Conservation (phyloP, 2,113 vertebrate species). For the Tachysurus vachellii region DNA sequence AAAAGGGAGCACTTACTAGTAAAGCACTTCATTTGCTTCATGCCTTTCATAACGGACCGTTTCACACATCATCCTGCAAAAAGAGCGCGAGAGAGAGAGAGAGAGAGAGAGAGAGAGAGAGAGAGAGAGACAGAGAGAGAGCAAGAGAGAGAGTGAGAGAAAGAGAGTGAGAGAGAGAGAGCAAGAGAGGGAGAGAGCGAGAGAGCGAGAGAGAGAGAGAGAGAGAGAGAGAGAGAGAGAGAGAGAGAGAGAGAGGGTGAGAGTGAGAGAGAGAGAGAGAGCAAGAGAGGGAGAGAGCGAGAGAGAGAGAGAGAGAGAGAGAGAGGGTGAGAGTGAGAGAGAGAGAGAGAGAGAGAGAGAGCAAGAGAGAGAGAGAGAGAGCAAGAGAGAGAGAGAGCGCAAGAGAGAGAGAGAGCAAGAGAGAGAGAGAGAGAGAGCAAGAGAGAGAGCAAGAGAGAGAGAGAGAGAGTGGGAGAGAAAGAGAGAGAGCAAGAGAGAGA, state of each 20-base stretch:
- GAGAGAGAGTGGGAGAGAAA: conserved; percentile 8
- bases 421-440: conserved; percentile 12
- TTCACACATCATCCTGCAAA: conserved; percentile 94
- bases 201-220: conserved; percentile 15
- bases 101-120: conserved; percentile 37
- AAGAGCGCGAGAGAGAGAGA: conserved; percentile 48
- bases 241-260: conserved; percentile 10
- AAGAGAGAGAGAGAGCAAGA: conserved; percentile 3
- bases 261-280: conserved; percentile 10
- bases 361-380: neutral
- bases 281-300: neutral
- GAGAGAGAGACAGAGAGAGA: neutral
- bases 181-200: neutral
- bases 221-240: neutral
- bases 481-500: neutral
- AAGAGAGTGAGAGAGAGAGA: neutral
- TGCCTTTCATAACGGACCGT: conserved; percentile 95
- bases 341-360: neutral
- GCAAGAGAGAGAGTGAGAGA: neutral
- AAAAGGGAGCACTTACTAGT: conserved; percentile 88
- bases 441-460: conserved; percentile 5
- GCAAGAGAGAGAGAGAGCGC: neutral
- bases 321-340: neutral
- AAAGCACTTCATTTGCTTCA: conserved; percentile 97
- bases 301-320: neutral